These are phyloP conservation scores for Parthenolecanium corni DNA, from an alignment of 2,888 invertebrate genomes.

Conservation along the genomic window DNA sequence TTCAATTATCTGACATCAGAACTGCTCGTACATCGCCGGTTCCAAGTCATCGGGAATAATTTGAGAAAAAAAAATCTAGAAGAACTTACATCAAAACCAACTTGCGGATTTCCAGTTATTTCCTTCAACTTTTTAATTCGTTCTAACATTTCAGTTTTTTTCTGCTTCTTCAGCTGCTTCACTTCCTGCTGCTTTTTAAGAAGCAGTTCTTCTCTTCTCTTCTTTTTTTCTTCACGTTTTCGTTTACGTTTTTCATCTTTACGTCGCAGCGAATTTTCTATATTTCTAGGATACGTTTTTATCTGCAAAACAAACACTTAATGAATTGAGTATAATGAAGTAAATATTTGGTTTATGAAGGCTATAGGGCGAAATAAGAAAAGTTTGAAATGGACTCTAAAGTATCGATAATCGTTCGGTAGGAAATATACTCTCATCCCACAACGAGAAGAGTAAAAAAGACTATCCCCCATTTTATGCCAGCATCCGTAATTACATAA, in stretches of 20 bases:
- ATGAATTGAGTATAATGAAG: too few relatives aligned
- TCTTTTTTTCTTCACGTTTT: slow-evolving; percentile 61
- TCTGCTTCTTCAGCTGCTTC: slow-evolving; percentile 72
- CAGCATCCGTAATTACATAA: too few relatives aligned
- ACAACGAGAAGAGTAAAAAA: neutral
- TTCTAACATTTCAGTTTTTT: slow-evolving; percentile 77
- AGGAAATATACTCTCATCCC: too few relatives aligned
- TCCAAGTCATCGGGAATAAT: neutral
- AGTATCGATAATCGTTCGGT: neutral
- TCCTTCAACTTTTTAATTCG: slow-evolving; percentile 76
- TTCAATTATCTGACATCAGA: too few relatives aligned
- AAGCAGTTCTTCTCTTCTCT: slow-evolving; percentile 67
- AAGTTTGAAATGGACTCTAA: neutral
- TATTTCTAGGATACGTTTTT: slow-evolving; percentile 81
- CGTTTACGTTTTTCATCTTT: slow-evolving; percentile 66
- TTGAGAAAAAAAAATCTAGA: neutral
- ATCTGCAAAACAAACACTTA: slow-evolving; percentile 44
- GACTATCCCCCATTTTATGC: slow-evolving; percentile 3
- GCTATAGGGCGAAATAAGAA: neutral
- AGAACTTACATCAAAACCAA: slow-evolving; percentile 48
- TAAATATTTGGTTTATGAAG: too few relatives aligned
- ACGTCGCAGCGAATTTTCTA: slow-evolving; percentile 67
- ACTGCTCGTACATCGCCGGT: too few relatives aligned
- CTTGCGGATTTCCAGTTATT: slow-evolving; percentile 68
- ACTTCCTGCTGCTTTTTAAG: slow-evolving; percentile 72